phyloP scores from a whole-genome alignment of 2,797 vertebrate genomes.

The Hydrophis major region DNA sequence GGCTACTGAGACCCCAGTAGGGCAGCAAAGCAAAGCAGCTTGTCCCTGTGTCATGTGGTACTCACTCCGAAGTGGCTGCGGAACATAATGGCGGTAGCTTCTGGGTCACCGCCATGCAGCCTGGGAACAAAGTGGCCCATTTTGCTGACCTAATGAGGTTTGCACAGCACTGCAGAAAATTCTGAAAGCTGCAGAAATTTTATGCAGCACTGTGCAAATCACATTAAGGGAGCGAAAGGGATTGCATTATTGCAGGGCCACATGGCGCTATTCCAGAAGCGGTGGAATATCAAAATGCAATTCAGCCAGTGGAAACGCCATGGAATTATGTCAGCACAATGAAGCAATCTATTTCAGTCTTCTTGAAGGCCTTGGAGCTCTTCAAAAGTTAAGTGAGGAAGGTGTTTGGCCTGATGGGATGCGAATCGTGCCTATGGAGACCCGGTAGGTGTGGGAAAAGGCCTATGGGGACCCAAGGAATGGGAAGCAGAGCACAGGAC shows the following conservation, averaged over 20 bases:
- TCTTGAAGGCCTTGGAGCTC: not conserved
- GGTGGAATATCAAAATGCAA: not conserved
- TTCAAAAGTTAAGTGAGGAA: too few relatives aligned
- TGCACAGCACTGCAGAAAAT: not conserved
- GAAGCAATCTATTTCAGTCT: not conserved
- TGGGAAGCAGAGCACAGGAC: not conserved
- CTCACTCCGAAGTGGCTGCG: not conserved
- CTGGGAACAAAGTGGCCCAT: not conserved
- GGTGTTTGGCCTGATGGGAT: too few relatives aligned
- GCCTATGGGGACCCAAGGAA: not conserved
- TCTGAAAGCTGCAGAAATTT: not conserved
- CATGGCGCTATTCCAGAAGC: not conserved
- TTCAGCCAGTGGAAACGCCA: not conserved
- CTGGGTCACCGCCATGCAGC: not conserved
- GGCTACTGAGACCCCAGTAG: not conserved
- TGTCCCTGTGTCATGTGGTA: not conserved
- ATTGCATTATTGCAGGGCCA: not conserved
- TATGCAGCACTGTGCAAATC: not conserved
- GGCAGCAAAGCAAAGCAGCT: not conserved
- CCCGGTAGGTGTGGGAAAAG: not conserved
- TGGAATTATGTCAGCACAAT: not conserved
- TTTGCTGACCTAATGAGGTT: not conserved
- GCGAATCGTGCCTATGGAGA: not conserved
- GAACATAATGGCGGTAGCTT: not conserved
- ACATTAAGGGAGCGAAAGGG: not conserved